Evolutionary conservation across 2,797 vertebrate genomes (phyloP), one percentile per base, ranked within the genome.

Genomic region (Gadopsis marmoratus): DNA sequence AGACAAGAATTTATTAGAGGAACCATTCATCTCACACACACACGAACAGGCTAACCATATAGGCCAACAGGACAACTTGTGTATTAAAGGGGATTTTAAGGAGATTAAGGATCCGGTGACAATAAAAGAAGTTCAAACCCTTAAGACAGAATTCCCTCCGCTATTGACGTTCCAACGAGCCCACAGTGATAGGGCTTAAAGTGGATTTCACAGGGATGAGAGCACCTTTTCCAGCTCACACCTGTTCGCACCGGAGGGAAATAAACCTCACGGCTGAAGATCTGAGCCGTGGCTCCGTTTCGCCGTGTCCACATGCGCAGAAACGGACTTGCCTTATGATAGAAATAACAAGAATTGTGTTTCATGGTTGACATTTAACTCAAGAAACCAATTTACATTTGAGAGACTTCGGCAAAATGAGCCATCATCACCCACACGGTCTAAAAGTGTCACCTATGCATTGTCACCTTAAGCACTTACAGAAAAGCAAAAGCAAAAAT

Each of bases 101-200:
- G 87, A 88, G 88, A 88, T 93, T 94, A 94, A 94, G 93, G 92
- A 91, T 92, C 91, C n/a, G 93, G 94, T 94, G 94, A 91, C 84
- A 86, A 62, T 70, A 85, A 81, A 81, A 88, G 68, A 88, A 17
- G 0, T 77, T 81, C 72, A 85, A 78, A 84, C 79, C 90, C 84
- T 72, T 60, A 83, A 89, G 79, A 91, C 86, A 90, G 74, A 79
- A 86, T 81, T 64, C 76, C 66, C 71, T 71, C 26, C 10, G 51
- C 76, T 73, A 47, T 39, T 62, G 67, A 67, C 17, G 13, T 72
- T 74, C 61, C 37, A 67, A 41, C 56, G 39, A 81, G 69, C 39
- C 62, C 58, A 62, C 59, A 50, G 68, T 45, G 72, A 77, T 41
- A 21, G 69, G 68, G 66, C 7, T 83, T 54, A 21, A 8, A 66